Conservation (phyloP, 2,113 vertebrate genomes). For the Xenopus laevis region DNA sequence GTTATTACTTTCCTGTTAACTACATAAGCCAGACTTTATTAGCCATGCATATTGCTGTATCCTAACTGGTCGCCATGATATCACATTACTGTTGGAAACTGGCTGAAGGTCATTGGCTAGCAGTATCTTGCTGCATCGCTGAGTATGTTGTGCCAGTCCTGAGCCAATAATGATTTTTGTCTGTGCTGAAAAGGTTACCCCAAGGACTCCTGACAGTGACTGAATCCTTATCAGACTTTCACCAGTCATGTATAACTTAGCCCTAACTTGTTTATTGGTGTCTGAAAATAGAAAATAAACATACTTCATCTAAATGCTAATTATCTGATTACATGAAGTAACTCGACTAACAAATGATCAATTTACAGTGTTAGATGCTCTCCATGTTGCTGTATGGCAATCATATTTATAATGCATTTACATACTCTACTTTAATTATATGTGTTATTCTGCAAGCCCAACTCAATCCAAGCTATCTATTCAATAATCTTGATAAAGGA, state of each 20-base stretch:
- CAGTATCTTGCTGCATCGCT: background rate
- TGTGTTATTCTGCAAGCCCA: too few species aligned
- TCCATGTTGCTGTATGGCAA: conserved; percentile 6
- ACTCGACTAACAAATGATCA: conserved; percentile 41
- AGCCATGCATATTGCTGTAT: background rate
- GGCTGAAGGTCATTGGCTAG: conserved; percentile 15
- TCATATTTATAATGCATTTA: background rate
- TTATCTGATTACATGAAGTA: conserved; percentile 35
- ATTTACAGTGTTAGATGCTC: conserved; percentile 16
- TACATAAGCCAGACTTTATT: background rate
- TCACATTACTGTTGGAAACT: background rate
- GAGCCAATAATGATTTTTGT: conserved; percentile 24
- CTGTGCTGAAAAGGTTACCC: conserved; percentile 16
- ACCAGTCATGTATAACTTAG: conserved; percentile 39
- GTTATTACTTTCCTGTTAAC: background rate
- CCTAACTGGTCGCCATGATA: background rate
- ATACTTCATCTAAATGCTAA: conserved; percentile 43
- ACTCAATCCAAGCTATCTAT: too few species aligned
- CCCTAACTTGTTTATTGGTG: conserved; percentile 35
- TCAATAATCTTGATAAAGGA: background rate
- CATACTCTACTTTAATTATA: background rate
- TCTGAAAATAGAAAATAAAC: conserved; percentile 27
- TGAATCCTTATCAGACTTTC: conserved; percentile 34
- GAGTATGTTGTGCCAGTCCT: conserved; percentile 17
- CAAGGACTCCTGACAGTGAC: conserved; percentile 29